Evolutionary conservation across 2,113 vertebrate genomes (phyloP).

Genomic region (Nettapus auritus): DNA sequence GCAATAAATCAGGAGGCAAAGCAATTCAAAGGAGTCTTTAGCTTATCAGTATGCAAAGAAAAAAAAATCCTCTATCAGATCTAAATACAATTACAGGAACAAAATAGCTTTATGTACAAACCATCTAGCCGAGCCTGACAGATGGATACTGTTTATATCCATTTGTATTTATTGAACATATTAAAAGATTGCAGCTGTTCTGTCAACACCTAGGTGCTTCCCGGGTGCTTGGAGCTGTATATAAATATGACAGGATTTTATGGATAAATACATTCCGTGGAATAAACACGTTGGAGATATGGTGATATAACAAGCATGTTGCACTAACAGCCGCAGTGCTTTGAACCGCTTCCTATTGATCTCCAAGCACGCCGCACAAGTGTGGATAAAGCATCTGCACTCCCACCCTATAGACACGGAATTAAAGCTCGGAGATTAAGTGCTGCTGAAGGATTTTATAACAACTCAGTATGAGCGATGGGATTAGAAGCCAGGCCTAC

Average conservation of each 20-base stretch:
- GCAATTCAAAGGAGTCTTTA: slow-evolving; percentile 62
- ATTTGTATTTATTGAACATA: slow-evolving; percentile 74
- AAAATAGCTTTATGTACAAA: slow-evolving; percentile 66
- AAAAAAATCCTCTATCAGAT: slow-evolving; percentile 70
- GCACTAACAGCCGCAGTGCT: slow-evolving; percentile 6
- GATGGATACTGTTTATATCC: slow-evolving; percentile 69
- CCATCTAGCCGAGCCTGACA: slow-evolving; percentile 46
- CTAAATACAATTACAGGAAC: slow-evolving; percentile 75
- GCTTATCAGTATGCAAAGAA: slow-evolving; percentile 58
- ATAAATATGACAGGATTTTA: slow-evolving; percentile 50
- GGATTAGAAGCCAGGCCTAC: slow-evolving; percentile 43
- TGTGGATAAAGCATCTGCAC: neutral
- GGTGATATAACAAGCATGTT: neutral
- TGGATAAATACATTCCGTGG: slow-evolving; percentile 18
- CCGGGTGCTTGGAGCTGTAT: slow-evolving; percentile 44
- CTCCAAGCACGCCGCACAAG: neutral
- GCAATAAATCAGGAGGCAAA: slow-evolving; percentile 69
- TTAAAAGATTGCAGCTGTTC: slow-evolving; percentile 69
- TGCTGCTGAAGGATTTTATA: neutral
- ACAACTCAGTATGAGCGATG: neutral
- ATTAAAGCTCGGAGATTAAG: neutral
- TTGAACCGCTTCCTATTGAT: slow-evolving; percentile 4
- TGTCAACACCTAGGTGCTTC: slow-evolving; percentile 57
- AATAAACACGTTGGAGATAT: neutral
- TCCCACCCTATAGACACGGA: neutral